Percentiles rank a stretch among this genome's conserved stretches.
These are phyloP conservation scores for Rhadina sibilatrix DNA, from an alignment of 2,113 vertebrate species.

Conservation along the genomic window DNA sequence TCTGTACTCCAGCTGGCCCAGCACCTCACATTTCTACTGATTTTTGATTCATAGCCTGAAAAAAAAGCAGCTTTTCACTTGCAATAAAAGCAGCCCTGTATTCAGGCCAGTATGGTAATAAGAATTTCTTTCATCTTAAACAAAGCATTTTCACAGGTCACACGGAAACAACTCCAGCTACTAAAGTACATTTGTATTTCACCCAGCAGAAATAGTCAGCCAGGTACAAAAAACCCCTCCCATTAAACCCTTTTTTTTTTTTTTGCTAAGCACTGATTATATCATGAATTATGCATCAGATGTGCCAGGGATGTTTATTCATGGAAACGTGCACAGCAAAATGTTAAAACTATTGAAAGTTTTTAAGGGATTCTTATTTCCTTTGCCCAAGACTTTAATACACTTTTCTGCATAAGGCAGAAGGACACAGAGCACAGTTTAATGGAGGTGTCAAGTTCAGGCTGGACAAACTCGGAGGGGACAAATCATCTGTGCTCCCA, in stretches of 20 bases:
- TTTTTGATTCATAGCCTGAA: background rate
- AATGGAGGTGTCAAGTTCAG: background rate
- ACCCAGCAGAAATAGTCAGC: conserved; percentile 21
- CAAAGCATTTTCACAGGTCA: conserved; percentile 30
- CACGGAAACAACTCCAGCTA: conserved; percentile 26
- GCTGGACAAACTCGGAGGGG: background rate
- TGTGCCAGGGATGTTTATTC: conserved; percentile 28
- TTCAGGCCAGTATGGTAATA: conserved; percentile 7
- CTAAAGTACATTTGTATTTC: conserved; percentile 36
- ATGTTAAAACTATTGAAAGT: conserved; percentile 34
- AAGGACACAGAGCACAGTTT: background rate
- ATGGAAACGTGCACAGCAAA: background rate
- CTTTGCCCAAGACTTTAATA: background rate
- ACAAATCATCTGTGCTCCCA: background rate
- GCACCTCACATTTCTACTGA: background rate
- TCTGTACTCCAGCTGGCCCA: background rate
- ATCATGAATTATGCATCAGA: conserved; percentile 52
- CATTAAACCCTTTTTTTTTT: background rate
- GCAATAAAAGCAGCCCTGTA: background rate
- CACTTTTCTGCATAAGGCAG: background rate
- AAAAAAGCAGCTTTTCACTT: background rate
- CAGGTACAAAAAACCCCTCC: conserved; percentile 36
- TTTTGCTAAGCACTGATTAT: conserved; percentile 17
- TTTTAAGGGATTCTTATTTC: background rate
- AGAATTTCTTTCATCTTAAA: conserved; percentile 41